phyloP scores from a whole-genome alignment of 2,797 vertebrate species.

The Glossophaga mutica region DNA sequence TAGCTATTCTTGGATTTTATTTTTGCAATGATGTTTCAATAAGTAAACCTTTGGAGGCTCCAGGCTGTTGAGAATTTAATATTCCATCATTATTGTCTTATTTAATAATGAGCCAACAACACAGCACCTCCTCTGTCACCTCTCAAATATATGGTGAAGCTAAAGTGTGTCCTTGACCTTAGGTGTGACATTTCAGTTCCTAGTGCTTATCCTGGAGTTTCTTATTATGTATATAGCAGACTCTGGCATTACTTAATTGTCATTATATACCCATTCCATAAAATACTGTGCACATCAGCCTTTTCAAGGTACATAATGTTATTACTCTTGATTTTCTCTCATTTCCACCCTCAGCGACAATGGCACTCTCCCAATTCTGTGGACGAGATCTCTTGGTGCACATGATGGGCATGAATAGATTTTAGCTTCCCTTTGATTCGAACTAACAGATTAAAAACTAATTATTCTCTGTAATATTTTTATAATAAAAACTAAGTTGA shows the following conservation, averaged over 20 bases:
- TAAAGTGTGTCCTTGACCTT: constrained; percentile 62
- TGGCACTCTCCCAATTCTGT: constrained; percentile 30
- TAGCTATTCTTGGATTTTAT: background rate
- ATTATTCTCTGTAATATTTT: constrained; percentile 81
- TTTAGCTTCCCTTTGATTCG: constrained; percentile 71
- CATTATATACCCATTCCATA: constrained; percentile 46
- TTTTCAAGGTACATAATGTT: constrained; percentile 68
- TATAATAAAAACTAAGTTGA: constrained; percentile 80
- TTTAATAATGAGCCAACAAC: constrained; percentile 65
- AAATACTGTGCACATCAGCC: constrained; percentile 48
- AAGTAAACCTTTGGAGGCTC: background rate
- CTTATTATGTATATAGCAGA: constrained; percentile 59
- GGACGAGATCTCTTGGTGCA: constrained; percentile 35
- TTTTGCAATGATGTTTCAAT: background rate
- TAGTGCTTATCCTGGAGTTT: constrained; percentile 41
- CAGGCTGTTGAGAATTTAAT: constrained; percentile 32
- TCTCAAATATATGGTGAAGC: constrained; percentile 49
- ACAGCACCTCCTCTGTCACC: constrained; percentile 49
- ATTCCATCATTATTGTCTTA: constrained; percentile 67
- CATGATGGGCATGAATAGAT: constrained; percentile 60
- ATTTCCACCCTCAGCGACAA: constrained; percentile 33
- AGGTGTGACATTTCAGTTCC: background rate
- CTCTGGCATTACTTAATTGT: constrained; percentile 71
- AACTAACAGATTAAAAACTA: constrained; percentile 79
- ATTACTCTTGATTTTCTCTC: constrained; percentile 60